A percentile compares a stretch with the other conserved stretches of the same genome.
phyloP scores from a whole-genome alignment of 2,797 vertebrate genomes.

The Rhinella marina region DNA sequence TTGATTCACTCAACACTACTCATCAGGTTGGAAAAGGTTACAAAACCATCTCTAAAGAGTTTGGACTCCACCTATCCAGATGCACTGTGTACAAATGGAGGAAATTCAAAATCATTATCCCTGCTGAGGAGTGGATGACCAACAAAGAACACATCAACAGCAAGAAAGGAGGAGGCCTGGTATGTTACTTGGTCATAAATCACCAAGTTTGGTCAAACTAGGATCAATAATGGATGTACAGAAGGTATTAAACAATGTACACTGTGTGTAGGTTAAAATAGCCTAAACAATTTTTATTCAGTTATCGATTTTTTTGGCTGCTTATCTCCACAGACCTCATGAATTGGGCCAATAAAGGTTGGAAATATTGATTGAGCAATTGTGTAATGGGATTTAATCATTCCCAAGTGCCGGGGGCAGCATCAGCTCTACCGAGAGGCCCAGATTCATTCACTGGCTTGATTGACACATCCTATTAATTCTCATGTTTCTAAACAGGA shows the following conservation, averaged over 20 bases:
- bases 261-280: not conserved
- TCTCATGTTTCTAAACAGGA: slow-evolving; percentile 18
- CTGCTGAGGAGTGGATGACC: too few relatives aligned
- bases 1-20: too few relatives aligned
- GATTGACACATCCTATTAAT: slow-evolving; percentile 33
- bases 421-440: not conserved
- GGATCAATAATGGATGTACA: not conserved
- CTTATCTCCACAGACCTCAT: not conserved
- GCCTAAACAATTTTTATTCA: not conserved
- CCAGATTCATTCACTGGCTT: not conserved
- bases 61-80: too few relatives aligned
- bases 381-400: not conserved
- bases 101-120: too few relatives aligned
- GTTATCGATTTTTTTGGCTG: not conserved
- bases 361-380: not conserved
- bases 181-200: not conserved
- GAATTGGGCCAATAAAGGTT: not conserved
- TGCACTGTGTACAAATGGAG: too few relatives aligned
- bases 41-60: too few relatives aligned
- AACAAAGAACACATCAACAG: too few relatives aligned
- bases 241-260: not conserved
- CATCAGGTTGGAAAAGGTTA: too few relatives aligned
- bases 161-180: not conserved
- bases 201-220: not conserved
- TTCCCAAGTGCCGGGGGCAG: not conserved